Base-by-base conservation (phyloP, 2,113 vertebrate genomes). In the Pogonocichla stellata region DNA sequence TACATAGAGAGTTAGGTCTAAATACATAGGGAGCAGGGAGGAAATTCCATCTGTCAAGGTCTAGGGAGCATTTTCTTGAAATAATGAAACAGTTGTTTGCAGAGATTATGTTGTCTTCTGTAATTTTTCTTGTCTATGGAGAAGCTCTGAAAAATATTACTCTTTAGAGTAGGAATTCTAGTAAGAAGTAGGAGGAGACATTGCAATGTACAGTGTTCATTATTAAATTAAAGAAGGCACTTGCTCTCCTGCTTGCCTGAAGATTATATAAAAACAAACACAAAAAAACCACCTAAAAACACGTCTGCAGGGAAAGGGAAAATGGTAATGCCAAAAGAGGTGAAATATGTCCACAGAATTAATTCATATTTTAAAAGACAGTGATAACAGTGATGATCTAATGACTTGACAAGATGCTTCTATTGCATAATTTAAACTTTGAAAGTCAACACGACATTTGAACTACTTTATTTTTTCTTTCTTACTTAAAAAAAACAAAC, bases 191-290 rank as follows among this genome's bases (percentile, higher is more conserved):
- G 12, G 29, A 95, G 26, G 45, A 75, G n/a, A 86, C 12, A 60
- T 34, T 83, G 31, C 22, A 57, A 42, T 31, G 28, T 86, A 74
- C 53, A 90, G 71, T 88, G 67, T 73, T 80, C 29, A 28, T 43
- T 88, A 75, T 88, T 81, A 82, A 93, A 81, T 81, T 80, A 77
- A 89, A 86, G 54, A 97, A 97, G 97, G 96, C 96, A 97, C 97
- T 97, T 97, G 57, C 88, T 88, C 42, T 73, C 56, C 60, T 86
- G 34, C 47, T 93, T 88, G 88, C 79, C 75, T 95, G 61, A 78
- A 66, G 29, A 58, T 61, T 64, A 42, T 70, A 62, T 8, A 61
- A 82, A 86, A 91, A 60, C 33, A 69, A 50, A 48, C 25, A 10
- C 47, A 57, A 6, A 51, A 70, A 56, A 25, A 6, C 2, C 42